These are phyloP conservation scores for Mycteria americana DNA, from an alignment of 2,797 vertebrate genomes.

Conservation along the genomic window DNA sequence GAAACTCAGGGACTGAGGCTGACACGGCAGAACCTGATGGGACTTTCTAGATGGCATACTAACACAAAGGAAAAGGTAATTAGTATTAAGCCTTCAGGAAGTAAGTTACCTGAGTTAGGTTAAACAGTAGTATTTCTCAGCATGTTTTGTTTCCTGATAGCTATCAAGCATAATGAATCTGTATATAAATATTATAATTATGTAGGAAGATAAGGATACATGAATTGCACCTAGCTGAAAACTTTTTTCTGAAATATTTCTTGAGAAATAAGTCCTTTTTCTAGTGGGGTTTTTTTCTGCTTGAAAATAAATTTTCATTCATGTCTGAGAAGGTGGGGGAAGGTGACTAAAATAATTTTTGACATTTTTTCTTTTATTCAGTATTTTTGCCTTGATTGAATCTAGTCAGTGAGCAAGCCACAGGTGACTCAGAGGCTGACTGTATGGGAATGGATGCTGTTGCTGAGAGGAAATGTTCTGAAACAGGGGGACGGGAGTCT, in stretches of 20 bases:
- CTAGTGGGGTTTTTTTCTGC: neutral
- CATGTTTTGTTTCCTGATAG: neutral
- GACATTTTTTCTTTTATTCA: neutral
- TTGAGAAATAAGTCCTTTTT: neutral
- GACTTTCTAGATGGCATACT: neutral
- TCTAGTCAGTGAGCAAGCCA: conserved; percentile 1
- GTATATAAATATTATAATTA: neutral
- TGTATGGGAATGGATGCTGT: neutral
- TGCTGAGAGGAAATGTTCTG: neutral
- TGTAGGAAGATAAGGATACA: neutral
- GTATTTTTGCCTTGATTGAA: neutral
- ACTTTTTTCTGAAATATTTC: neutral
- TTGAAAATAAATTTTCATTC: neutral
- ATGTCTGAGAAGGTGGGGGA: neutral
- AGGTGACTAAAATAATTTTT: neutral
- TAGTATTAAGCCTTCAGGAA: neutral
- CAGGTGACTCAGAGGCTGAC: neutral
- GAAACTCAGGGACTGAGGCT: neutral
- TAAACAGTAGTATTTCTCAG: neutral
- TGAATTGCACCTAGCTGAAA: neutral
- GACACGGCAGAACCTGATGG: neutral
- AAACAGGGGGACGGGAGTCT: neutral
- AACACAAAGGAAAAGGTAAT: neutral
- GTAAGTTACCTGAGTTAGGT: neutral
- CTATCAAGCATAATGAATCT: conserved; percentile 13